A percentile compares a stretch with the other conserved stretches of the same genome.
phyloP scores from a whole-genome alignment of 2,113 vertebrate species.

The Heterochromis multidens region DNA sequence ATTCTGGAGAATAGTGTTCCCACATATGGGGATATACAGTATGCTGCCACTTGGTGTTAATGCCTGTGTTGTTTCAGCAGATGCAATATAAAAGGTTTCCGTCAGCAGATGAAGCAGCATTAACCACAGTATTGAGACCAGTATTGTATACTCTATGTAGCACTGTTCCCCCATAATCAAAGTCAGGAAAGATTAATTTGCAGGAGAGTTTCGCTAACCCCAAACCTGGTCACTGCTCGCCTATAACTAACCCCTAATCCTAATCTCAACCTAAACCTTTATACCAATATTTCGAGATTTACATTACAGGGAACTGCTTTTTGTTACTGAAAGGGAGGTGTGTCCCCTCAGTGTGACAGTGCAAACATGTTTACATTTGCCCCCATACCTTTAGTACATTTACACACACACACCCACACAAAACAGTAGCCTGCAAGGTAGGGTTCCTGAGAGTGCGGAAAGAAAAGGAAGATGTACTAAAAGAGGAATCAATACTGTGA shows the following conservation, averaged over 20 bases:
- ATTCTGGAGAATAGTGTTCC: neutral
- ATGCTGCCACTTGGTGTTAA: neutral
- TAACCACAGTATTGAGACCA: neutral
- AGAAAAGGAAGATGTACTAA: constrained; percentile 10
- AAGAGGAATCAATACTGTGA: neutral
- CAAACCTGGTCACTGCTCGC: neutral
- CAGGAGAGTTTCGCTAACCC: neutral
- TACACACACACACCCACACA: neutral
- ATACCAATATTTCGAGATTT: no score
- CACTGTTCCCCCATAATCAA: neutral
- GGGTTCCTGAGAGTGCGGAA: neutral
- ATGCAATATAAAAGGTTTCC: neutral
- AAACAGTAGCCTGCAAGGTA: neutral
- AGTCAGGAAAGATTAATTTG: neutral
- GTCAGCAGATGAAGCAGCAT: neutral
- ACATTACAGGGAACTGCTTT: neutral
- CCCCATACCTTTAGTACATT: neutral
- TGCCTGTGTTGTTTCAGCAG: neutral
- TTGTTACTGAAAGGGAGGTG: neutral
- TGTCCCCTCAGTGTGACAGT: neutral
- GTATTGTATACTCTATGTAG: neutral
- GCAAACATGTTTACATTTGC: neutral
- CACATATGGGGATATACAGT: neutral
- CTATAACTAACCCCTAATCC: neutral
- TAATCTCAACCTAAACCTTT: no score